Conservation (phyloP, 2,797 vertebrate genomes). For the Myotis findleyi region DNA sequence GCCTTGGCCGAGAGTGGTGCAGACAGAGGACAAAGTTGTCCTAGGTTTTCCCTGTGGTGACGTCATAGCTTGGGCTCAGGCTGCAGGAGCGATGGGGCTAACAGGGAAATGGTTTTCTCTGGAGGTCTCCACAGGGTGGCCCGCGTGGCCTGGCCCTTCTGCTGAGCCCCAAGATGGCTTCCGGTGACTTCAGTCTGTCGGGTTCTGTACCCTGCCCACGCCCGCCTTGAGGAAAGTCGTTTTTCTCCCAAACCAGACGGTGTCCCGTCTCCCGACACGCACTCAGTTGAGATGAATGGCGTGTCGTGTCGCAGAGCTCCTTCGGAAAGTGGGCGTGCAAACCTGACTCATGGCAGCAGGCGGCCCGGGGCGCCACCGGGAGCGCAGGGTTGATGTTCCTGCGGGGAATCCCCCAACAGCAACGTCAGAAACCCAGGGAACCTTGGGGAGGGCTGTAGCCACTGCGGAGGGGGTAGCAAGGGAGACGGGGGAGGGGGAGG, state of each 20-base stretch:
- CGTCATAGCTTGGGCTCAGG: background rate
- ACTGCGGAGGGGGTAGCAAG: no score
- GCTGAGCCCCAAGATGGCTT: background rate
- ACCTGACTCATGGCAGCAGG: background rate
- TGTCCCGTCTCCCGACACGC: rapidly evolving
- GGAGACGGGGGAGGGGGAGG: rapidly evolving
- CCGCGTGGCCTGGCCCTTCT: background rate
- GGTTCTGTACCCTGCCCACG: background rate
- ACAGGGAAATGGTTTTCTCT: background rate
- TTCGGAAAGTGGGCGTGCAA: background rate
- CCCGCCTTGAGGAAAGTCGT: background rate
- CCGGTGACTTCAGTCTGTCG: rapidly evolving
- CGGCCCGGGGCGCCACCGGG: rapidly evolving
- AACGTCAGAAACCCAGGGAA: rapidly evolving
- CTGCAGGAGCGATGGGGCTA: background rate
- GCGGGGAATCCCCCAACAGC: rapidly evolving
- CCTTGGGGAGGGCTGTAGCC: background rate
- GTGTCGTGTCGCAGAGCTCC: background rate
- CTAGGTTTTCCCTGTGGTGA: no score
- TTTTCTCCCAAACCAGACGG: background rate
- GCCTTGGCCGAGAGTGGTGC: rapidly evolving
- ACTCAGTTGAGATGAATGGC: background rate
- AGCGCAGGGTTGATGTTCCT: background rate
- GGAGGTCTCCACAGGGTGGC: rapidly evolving
- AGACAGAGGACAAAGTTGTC: rapidly evolving